phyloP scores from a whole-genome alignment of 1,140 invertebrate species.

The Oncopodura yosiiana region DNA sequence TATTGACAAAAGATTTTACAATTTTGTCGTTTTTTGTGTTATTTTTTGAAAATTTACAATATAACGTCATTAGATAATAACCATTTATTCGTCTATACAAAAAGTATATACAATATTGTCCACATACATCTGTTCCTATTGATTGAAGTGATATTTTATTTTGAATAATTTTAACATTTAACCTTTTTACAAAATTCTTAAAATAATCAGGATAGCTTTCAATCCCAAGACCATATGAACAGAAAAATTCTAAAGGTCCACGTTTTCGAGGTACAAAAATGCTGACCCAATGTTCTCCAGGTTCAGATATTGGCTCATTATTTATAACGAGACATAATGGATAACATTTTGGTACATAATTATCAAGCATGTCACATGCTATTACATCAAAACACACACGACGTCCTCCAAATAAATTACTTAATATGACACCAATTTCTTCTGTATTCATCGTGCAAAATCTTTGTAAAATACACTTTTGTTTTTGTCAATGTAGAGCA shows the following conservation, averaged over 20 bases:
- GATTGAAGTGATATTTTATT: background rate
- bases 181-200: constrained; percentile 4
- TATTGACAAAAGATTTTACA: background rate
- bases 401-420: background rate
- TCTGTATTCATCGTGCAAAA: constrained; percentile 6
- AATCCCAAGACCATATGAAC: constrained; percentile 12
- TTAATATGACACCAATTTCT: background rate
- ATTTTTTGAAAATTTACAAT: background rate
- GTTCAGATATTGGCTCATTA: background rate
- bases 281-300: constrained; percentile 27
- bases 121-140: constrained; percentile 1
- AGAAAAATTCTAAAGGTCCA: constrained; percentile 8
- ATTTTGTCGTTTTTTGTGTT: background rate
- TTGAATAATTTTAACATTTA: background rate
- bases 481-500: constrained; percentile 19
- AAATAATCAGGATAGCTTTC: background rate
- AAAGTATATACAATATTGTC: constrained; percentile 13
- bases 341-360: background rate
- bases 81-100: background rate
- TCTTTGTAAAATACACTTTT: constrained; percentile 17
- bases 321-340: constrained; percentile 15
- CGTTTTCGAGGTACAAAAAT: background rate
- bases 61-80: background rate
- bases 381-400: background rate
- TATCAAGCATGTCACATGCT: background rate